Evolutionary conservation across 1,140 invertebrate genomes (phyloP).

Genomic region (Sminthurides bifidus): DNA sequence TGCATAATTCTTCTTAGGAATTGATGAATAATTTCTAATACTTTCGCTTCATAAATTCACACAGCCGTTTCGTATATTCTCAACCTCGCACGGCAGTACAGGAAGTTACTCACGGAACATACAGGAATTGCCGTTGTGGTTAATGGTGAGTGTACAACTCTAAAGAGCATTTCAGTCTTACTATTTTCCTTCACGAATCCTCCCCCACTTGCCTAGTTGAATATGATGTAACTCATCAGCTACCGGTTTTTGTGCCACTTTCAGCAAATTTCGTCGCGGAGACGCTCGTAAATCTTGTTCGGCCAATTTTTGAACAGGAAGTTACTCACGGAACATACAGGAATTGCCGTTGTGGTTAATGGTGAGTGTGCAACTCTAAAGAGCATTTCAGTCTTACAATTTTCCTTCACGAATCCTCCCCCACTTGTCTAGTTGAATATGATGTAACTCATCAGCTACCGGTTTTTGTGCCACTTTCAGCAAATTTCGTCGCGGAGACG

Average conservation of each 20-base stretch:
- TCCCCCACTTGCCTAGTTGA: background rate
- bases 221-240: no score
- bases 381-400: background rate
- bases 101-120: slow-evolving; percentile 1
- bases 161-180: background rate
- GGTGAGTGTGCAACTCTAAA: background rate
- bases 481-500: slow-evolving; percentile 6
- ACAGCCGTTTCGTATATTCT: slow-evolving; percentile 3
- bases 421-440: background rate
- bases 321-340: background rate
- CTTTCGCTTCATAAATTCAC: no score
- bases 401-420: no score
- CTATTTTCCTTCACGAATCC: background rate
- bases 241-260: no score
- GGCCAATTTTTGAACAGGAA: background rate
- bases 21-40: background rate
- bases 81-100: background rate
- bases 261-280: no score
- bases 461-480: background rate
- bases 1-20: background rate
- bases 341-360: background rate
- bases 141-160: background rate
- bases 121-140: background rate
- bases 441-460: background rate
- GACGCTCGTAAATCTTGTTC: no score